Base-by-base conservation (phyloP, 2,797 vertebrate genomes). In the Paramormyrops hopkinsi region DNA sequence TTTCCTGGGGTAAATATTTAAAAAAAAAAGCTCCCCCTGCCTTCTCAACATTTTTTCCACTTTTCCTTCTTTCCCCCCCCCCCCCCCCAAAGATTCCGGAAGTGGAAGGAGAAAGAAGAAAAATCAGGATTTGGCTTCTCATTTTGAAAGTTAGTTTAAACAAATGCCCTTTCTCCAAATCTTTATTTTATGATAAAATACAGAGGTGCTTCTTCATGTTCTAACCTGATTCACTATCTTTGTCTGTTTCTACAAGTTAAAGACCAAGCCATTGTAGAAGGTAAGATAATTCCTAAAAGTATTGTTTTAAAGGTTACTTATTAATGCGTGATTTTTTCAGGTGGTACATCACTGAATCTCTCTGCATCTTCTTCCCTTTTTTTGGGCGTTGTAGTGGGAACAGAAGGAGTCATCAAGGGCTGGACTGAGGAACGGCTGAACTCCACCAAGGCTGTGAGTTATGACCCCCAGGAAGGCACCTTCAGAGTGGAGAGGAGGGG, bases 351-450 rank as follows among this genome's bases (percentile, higher is more conserved):
- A 14, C 25, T 51, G 3, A 41, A 11, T 29, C 6, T 84, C 19
- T 51, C 82, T 90, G n/a, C 73, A 41, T 46, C 50, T 8, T 69
- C 54, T 76, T 4, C 85, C 33, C 17, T 76, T 9, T 91, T 73
- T 91, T 84, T 92, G 73, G 91, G 88, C 92, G 22, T 85, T 79
- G 17, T 92, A 96, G 96, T 96, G 84, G 97, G 96, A 93, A 92
- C 93, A 14, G 96, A 96, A 1, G 97, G 97, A 1, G 96, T 97
- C 54, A 97, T 98, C 92, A 97, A 96, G 89, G 96, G 97, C 90
- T 98, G 97, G 97, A 96, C 94, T 2, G 97, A 97, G 92, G 95
- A 96, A 91, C 94, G 91, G 2, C 90, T 98, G 93, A 97, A 98
- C 92, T 96, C 97, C 93, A 97, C 94, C 84, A 97, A 95, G 90